Base-by-base conservation (phyloP, 2,888 invertebrate genomes). In the Aleiodes alternator region DNA sequence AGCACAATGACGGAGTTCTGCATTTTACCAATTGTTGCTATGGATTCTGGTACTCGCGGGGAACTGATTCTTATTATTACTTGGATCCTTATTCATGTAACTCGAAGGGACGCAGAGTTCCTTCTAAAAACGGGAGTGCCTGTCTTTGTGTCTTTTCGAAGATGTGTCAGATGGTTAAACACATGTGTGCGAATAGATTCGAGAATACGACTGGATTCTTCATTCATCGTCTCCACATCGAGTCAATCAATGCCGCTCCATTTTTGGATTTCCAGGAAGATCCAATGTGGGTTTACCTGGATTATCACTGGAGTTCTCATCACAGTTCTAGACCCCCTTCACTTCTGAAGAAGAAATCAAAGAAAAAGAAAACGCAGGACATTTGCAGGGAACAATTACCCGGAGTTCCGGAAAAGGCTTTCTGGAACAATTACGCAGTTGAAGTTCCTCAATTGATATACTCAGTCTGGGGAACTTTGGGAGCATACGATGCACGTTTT, bases 11-110 rank as follows among this genome's bases (percentile, higher is more conserved):
- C 48, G 89, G 89, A 3, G 80, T 89, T 3, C 57, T 89, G 12
- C 89, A 89, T 9, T 87, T 89, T 51, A 82, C 85, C 0, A 89
- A 89, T 53, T 88, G 89, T 73, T 89, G 88, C 34, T 89, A 88
- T 59, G 89, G 86, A 6, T 88, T 89, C 76, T 89, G 89, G 89
- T 87, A 87, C 57, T 88, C 87, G 0, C 78, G 80, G 14, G 59
- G 79, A 4, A 88, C 85, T 0, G 82, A 83, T 8, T 84, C 84
- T 7, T 89, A 86, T 38, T 88, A 88, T 16, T 89, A 87, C 53
- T 50, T 89, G 4, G 89, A 89, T 80, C 89, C 89, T 23, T 89
- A 89, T 76, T 81, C 76, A 0, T 88, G 87, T 61, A 81, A 86
- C 43, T 69, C 51, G 0, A 81, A 76, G 55, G 89, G 89, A 4